Percentiles rank a stretch among this genome's conserved stretches.
Conservation (phyloP, 1,140 invertebrate species). For the Cyphomyrmex costatus region DNA sequence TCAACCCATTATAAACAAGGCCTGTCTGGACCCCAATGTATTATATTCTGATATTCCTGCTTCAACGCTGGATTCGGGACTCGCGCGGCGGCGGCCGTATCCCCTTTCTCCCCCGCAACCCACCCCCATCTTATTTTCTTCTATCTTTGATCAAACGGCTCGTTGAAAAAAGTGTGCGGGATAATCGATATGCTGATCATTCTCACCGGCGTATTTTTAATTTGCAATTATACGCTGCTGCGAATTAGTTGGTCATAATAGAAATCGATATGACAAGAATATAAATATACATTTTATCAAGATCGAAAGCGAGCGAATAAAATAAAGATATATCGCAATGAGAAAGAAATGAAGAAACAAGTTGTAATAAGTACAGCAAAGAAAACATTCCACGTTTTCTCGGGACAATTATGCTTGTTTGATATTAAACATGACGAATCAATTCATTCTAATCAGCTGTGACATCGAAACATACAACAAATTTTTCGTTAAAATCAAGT, state of each 20-base stretch:
- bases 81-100: conserved; percentile 47
- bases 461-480: neutral
- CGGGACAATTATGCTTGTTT: neutral
- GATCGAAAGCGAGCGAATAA: neutral
- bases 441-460: neutral
- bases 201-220: conserved; percentile 44
- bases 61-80: conserved; percentile 69
- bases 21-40: conserved; percentile 82
- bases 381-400: neutral
- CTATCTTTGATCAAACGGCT: conserved; percentile 33
- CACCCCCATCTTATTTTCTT: conserved; percentile 80
- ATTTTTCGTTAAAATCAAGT: neutral
- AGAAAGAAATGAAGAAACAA: neutral
- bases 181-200: conserved; percentile 38
- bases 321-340: neutral
- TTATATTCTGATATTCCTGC: conserved; percentile 81
- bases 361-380: neutral
- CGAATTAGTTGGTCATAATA: neutral
- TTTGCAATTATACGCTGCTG: conserved; percentile 14
- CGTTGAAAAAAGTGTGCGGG: conserved; percentile 19
- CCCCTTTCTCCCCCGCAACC: conserved; percentile 42
- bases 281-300: neutral
- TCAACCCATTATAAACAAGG: conserved; percentile 86
- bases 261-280: conserved; percentile 28
- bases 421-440: neutral